phyloP scores from a whole-genome alignment of 2,113 vertebrate species.

The Chiloscyllium plagiosum region DNA sequence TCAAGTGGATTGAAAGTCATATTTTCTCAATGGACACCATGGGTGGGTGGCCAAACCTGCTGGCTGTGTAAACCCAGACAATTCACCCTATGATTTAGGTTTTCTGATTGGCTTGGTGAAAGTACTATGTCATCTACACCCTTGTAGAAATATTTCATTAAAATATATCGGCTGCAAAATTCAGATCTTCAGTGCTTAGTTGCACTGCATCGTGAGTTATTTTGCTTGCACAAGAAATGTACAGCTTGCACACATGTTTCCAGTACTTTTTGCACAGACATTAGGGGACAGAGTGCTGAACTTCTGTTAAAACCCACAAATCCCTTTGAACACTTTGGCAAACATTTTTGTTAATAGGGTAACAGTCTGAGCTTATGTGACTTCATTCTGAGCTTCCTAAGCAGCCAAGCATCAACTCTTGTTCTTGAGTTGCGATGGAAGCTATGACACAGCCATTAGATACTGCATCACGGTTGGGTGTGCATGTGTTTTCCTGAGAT shows the following conservation, averaged over 20 bases:
- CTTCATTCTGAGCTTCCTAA: background rate
- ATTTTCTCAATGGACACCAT: background rate
- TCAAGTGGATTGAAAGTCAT: background rate
- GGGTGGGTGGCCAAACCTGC: too few relatives aligned
- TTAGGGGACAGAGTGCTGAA: background rate
- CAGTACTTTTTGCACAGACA: background rate
- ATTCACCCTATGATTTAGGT: background rate
- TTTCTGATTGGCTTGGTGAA: background rate
- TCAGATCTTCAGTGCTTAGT: background rate
- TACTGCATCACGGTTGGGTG: background rate
- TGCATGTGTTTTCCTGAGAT: background rate
- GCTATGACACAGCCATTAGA: background rate
- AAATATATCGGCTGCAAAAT: background rate
- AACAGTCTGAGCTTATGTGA: background rate
- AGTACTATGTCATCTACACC: too few relatives aligned
- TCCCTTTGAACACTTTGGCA: too few relatives aligned
- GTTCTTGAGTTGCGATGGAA: background rate
- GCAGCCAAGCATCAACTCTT: background rate
- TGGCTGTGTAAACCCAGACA: background rate
- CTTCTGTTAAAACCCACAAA: background rate
- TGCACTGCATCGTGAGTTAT: background rate
- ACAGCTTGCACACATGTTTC: background rate
- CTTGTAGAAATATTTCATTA: background rate
- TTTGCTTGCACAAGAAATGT: background rate
- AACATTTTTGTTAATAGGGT: background rate